A percentile compares a stretch with the other conserved stretches of the same genome.
phyloP scores from a whole-genome alignment of 2,113 vertebrate species.

The Marmota flaviventris region DNA sequence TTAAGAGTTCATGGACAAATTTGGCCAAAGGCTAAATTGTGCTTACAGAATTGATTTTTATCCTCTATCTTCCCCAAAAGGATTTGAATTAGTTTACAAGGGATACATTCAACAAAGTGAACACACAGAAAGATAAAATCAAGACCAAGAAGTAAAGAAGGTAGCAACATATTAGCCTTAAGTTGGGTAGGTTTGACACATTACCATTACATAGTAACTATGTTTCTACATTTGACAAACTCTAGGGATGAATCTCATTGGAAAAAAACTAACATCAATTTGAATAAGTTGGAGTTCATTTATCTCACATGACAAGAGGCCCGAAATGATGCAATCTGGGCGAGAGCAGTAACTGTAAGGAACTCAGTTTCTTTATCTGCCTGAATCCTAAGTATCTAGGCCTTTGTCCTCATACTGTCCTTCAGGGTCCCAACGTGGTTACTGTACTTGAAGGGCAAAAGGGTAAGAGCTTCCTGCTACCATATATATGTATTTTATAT shows the following conservation, averaged over 20 bases:
- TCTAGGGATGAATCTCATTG: not conserved
- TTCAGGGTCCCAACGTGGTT: not conserved
- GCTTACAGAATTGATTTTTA: conserved; percentile 32
- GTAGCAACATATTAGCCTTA: not conserved
- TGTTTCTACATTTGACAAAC: not conserved
- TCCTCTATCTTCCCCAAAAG: not conserved
- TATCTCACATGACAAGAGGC: not conserved
- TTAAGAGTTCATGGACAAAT: not conserved
- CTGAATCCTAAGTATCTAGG: not conserved
- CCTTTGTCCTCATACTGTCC: not conserved
- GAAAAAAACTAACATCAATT: not conserved
- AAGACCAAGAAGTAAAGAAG: not conserved
- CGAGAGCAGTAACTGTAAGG: not conserved
- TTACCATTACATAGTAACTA: not conserved
- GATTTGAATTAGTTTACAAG: not conserved
- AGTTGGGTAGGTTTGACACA: not conserved
- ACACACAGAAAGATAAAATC: conserved; percentile 5
- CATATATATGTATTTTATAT: too few relatives aligned
- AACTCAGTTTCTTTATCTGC: not conserved
- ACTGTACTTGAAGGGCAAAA: not conserved
- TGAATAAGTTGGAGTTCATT: not conserved
- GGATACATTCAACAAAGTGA: not conserved
- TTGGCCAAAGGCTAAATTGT: not conserved
- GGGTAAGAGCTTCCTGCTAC: not conserved
- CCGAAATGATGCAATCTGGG: not conserved